phyloP scores from a whole-genome alignment of 2,113 vertebrate genomes.

The Ceuthmochares aereus region DNA sequence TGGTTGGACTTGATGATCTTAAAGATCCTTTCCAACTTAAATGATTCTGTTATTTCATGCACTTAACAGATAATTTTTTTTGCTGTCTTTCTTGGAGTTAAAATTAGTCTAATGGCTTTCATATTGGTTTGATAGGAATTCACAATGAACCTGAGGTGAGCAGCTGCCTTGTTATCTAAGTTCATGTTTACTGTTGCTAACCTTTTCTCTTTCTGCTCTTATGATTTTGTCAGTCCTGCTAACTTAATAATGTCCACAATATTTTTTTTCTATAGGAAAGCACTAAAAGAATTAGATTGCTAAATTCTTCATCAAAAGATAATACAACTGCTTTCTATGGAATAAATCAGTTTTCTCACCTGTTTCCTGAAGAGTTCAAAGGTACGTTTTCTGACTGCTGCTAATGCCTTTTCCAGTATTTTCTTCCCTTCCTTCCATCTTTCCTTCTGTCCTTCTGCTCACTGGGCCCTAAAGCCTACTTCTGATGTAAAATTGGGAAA shows the following conservation, averaged over 20 bases:
- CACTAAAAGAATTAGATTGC: slow-evolving; percentile 73
- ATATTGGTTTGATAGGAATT: neutral
- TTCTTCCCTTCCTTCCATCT: neutral
- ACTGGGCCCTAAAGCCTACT: neutral
- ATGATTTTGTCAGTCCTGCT: neutral
- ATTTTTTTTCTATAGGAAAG: slow-evolving; percentile 77
- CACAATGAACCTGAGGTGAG: neutral
- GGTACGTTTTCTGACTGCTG: slow-evolving; percentile 69
- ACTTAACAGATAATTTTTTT: neutral
- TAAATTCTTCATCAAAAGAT: slow-evolving; percentile 78
- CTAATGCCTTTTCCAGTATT: neutral
- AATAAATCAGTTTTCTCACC: slow-evolving; percentile 89
- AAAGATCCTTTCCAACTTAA: too few species aligned
- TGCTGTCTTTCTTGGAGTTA: neutral
- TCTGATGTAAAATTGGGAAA: neutral
- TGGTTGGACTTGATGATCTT: too few species aligned
- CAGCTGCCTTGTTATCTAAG: neutral
- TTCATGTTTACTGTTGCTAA: neutral
- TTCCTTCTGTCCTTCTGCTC: neutral
- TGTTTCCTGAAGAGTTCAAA: slow-evolving; percentile 88
- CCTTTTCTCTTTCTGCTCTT: neutral
- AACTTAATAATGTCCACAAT: neutral
- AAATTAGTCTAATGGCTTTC: neutral
- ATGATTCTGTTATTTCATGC: neutral
- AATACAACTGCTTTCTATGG: slow-evolving; percentile 84